Base-by-base conservation (phyloP, 2,113 vertebrate species). In the Poicephalus gulielmi region DNA sequence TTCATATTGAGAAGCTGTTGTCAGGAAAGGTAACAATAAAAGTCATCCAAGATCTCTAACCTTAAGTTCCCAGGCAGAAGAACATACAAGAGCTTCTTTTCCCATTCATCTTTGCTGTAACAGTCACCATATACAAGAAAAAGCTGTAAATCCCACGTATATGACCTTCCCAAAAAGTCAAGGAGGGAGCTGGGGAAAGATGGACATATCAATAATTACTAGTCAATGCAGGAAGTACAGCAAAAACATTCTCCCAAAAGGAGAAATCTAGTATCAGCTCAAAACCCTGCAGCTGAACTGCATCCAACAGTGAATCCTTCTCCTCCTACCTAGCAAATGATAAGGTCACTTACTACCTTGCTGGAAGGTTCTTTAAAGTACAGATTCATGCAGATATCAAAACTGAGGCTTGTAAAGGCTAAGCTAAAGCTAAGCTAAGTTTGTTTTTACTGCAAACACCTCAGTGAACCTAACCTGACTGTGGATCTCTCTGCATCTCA, bases 1-100 rank as follows among this genome's bases (percentile, higher is more conserved):
- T 96, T 95, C 86, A 76, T n/a, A 87, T 37, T 43, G 73, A 92
- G 60, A 96, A 43, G 78, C 43, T 84, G 14, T 50, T 92, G 76
- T 71, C 81, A 92, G 71, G 76, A 91, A 89, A 94, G 18, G 64
- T 57, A 95, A 95, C 84, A 84, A 81, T 92, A 89, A 96, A 92
- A 96, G 81, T 80, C 91, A 95, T 50, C 57, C 2, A 1, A 91
- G 60, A 83, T 92, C 81, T 83, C 83, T 92, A 94, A 92, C 69
- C 92, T 90, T 92, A 83, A 95, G 64, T 70, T 86, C 86, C 50
- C 57, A 84, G 53, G 57, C 57, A 74, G 44, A 86, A 17, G 53
- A 91, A 88, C 93, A 62, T 8, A 57, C 27, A 50, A 52, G 44
- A 86, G 39, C 69, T 73, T 68, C 62, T 35, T 7, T 86, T 82